Base-by-base conservation (phyloP, 2,888 invertebrate species). In the Epinotia brunnichana region DNA sequence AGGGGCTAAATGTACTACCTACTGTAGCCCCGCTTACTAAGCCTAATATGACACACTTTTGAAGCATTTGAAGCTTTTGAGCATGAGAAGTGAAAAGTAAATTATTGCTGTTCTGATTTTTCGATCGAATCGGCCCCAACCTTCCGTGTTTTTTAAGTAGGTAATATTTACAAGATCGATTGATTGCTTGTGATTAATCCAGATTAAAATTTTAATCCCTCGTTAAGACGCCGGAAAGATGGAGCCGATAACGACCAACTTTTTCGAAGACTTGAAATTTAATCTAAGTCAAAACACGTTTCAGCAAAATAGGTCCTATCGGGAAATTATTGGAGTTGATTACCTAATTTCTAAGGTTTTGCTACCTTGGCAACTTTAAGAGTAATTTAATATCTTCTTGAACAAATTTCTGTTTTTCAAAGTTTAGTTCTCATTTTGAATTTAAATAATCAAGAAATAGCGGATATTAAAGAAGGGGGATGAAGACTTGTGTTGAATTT, bases 141-240 rank as follows among this genome's bases (percentile, higher is more conserved):
- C 29, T 29, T 24, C 21, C 21, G 5, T 29, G 0, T 29, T 29
- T 29, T 5, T 29, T 29, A 29, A 29, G 29, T 29, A 29, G 5
- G 29, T 7, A 15, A 44, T 44, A 15, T 44, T 44, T 44, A 15
- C 15, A 39, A 39, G 39, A 39, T 35, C 39, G 60, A 59, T 59
- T 39, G 13, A 39, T 66, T 29, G 24, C 48, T 41, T 41, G n/a
- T 24, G 7, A 10, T 15, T 44, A 17, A 17, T 24, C 15, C 7
- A 29, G 24, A 54, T 60, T 39, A 69, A 54, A 53, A 15, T 19
- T 48, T 5, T 7, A 59, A 29, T 29, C 3, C 13, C 48, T 69
- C 15, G 39, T 54, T 61, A 24, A 39, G 35, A 35, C 15, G n/a
- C 3, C 35, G n/a, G 5, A n/a, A 48, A 48, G n/a, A 48, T n/a